Evolutionary conservation across 2,113 vertebrate species (phyloP).

Genomic region (Tonatia bakeri): DNA sequence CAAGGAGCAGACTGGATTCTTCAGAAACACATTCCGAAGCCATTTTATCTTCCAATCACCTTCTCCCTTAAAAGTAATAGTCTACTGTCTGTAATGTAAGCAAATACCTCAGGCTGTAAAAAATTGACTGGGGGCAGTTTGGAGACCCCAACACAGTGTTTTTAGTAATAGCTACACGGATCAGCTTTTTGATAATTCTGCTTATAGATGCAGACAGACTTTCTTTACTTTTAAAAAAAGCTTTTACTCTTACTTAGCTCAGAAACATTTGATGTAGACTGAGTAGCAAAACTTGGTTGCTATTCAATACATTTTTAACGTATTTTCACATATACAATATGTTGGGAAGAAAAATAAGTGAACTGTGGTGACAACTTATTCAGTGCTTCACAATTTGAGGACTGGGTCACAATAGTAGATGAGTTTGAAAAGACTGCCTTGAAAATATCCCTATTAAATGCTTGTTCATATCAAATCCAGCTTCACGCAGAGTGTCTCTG

Average conservation of each 20-base stretch:
- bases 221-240: neutral
- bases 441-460: constrained; percentile 43
- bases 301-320: constrained; percentile 50
- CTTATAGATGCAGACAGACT: neutral
- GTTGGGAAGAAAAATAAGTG: constrained; percentile 43
- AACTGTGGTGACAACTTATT: constrained; percentile 24
- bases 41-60: constrained; percentile 24
- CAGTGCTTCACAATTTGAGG: constrained; percentile 8
- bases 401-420: constrained; percentile 37
- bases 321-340: constrained; percentile 56
- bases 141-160: neutral
- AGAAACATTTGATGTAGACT: constrained; percentile 49
- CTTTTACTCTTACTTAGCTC: constrained; percentile 27
- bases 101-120: constrained; percentile 17
- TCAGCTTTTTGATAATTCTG: constrained; percentile 11
- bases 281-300: constrained; percentile 26
- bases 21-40: constrained; percentile 37
- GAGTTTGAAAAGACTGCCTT: constrained; percentile 35
- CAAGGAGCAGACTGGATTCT: constrained; percentile 21
- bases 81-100: constrained; percentile 45
- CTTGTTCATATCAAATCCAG: constrained; percentile 51
- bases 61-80: constrained; percentile 41
- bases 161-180: neutral
- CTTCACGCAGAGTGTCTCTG: constrained; percentile 65
- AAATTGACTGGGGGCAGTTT: constrained; percentile 20